Evolutionary conservation across 2,113 vertebrate species (phyloP).

Genomic region (Panurus biarmicus): DNA sequence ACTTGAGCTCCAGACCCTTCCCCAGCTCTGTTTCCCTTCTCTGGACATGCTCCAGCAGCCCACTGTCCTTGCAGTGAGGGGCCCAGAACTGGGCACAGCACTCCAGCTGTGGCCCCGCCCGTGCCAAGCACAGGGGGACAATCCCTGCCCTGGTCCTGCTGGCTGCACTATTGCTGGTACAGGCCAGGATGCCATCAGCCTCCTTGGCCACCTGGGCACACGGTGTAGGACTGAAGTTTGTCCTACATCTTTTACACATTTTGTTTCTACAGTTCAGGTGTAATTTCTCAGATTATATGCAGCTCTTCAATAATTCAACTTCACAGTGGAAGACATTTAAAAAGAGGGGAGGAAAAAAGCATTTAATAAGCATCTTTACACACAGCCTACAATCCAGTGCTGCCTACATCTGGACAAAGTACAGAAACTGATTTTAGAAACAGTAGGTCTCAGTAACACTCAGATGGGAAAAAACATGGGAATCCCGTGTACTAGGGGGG

Average conservation of each 20-base stretch:
- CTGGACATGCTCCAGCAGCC: rapidly evolving
- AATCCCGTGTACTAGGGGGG: not conserved
- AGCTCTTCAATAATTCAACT: not conserved
- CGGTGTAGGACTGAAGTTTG: rapidly evolving
- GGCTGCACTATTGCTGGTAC: not conserved
- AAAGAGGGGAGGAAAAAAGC: not conserved
- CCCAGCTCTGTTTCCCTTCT: rapidly evolving
- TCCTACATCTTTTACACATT: not conserved
- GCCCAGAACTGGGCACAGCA: not conserved
- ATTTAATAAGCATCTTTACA: not conserved
- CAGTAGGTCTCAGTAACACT: not conserved
- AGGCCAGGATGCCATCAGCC: not conserved
- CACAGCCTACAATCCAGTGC: not conserved
- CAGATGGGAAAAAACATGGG: not conserved
- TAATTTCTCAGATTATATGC: not conserved
- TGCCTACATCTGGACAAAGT: not conserved
- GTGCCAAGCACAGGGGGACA: not conserved
- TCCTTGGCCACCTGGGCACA: not conserved
- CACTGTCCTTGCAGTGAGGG: not conserved
- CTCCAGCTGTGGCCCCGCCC: rapidly evolving
- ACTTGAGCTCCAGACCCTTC: not conserved
- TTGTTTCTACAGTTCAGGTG: not conserved
- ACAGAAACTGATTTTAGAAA: not conserved
- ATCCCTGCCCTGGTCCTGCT: not conserved
- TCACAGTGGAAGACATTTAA: not conserved